Evolutionary conservation across 2,113 vertebrate genomes (phyloP).

Genomic region (Stegastes partitus): DNA sequence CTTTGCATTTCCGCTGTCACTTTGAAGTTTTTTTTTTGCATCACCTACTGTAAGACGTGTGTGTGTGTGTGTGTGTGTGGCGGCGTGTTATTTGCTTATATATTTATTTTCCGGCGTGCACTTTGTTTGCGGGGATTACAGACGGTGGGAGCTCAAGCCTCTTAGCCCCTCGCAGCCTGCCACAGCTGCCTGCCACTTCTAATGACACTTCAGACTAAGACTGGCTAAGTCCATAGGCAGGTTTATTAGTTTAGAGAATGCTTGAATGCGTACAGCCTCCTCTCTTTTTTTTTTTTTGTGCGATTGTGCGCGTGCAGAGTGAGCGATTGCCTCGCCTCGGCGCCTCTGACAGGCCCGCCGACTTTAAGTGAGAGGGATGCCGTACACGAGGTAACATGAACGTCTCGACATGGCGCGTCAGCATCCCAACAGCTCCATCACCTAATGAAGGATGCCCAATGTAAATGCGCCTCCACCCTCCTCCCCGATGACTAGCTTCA

Average conservation of each 20-base stretch:
- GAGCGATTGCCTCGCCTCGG: constrained; percentile 50
- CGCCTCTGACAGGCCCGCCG: constrained; percentile 62
- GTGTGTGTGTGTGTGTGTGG: constrained; percentile 9
- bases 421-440: constrained; percentile 59
- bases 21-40: constrained; percentile 67
- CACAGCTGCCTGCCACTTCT: constrained; percentile 79
- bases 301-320: constrained; percentile 21
- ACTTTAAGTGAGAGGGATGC: constrained; percentile 68
- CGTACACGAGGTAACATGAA: constrained; percentile 59
- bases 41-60: constrained; percentile 59
- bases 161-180: constrained; percentile 74
- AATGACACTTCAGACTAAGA: constrained; percentile 80
- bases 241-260: constrained; percentile 79
- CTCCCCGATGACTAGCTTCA: constrained; percentile 69
- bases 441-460: constrained; percentile 72
- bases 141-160: constrained; percentile 72
- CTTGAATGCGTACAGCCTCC: constrained; percentile 61
- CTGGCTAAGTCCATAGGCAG: constrained; percentile 73
- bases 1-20: constrained; percentile 65
- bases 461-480: constrained; percentile 55
- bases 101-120: constrained; percentile 59
- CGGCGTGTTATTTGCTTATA: constrained; percentile 56
- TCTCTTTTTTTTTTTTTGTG: constrained; percentile 46
- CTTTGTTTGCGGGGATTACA: constrained; percentile 76
- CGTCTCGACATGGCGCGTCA: constrained; percentile 53